Evolutionary conservation across 2,113 vertebrate genomes (phyloP), one percentile per base, ranked within the genome.

Genomic region (Mirounga angustirostris): DNA sequence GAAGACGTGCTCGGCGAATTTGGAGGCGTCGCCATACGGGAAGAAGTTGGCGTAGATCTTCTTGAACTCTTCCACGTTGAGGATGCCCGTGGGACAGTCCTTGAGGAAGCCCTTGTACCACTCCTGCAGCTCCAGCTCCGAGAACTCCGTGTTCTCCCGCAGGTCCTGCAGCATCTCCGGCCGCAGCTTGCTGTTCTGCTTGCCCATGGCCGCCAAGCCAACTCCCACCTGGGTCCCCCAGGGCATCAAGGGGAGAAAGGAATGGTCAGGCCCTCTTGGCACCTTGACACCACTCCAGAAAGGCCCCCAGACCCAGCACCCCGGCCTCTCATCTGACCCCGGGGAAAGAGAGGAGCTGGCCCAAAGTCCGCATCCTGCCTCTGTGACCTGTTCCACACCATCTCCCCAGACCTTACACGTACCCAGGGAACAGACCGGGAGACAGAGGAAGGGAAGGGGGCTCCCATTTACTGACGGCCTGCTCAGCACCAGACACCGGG

Each of bases 11-110:
- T 99, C 99, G 0, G 99, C 99, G 0, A 99, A 99, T 98, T 99
- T 99, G 98, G 99, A 99, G 98, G 99, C 99, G 0, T 99, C 99
- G 0, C 99, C 99, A 0, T 99, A 99, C 0, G 99, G 99, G 98
- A 99, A 99, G 99, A 99, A 99, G 98, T 99, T 99, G 98, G 99
- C 99, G 0, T 99, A 99, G 98, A 99, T 99, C 98, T 99, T 99
- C 98, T 99, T 99, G 99, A 99, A 99, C 98, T 99, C 99, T 52
- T 99, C 99, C 94, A 99, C 99, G 7, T 99, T 99, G 97, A 99
- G 99, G 98, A 99, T 99, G 43, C 99, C 99, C 0, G 99, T 99
- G 96, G 99, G 99, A 96, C 99, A 99, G 97, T 99, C 99, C 99
- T 99, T 99, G 95, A 99, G 99, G 98, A 99, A 99, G 22, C 99